Evolutionary conservation across 2,113 vertebrate genomes (phyloP), one percentile per base, ranked within the genome.

Genomic region (Pholis gunnellus): DNA sequence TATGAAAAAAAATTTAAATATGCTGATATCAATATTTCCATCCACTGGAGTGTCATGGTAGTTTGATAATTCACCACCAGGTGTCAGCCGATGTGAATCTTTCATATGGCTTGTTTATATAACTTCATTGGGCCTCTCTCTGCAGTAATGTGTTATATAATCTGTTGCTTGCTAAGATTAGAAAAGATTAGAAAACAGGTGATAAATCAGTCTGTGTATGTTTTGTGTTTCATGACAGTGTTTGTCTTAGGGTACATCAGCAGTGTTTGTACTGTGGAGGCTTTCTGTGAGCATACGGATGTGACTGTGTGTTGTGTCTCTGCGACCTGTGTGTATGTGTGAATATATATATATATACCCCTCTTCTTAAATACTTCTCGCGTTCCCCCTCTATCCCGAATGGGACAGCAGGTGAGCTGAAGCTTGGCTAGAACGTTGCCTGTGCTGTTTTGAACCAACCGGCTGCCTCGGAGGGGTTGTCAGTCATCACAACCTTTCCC

Each of bases 351-450:
- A 46, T 36, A 52, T 46, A 81, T 91, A 90, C 89, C 83, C 89
- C 69, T 94, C 79, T 94, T 92, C 93, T 95, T 94, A 94, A 94
- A 95, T 93, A 90, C 93, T 88, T 95, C 85, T 95, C 88, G 80
- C 94, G 22, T 94, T 94, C 89, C 89, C 89, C 86, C 87, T 93
- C 85, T 86, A 94, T 95, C 94, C 94, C 91, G 78, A 95, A 95
- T 93, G 94, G 92, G 92, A 95, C 95, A 96, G 95, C 95, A 96
- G 95, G 95, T 96, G 95, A 96, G 95, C 95, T 94, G 94, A 95
- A 91, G 94, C 93, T 94, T 94, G 92, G 90, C 89, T 93, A 79
- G 88, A 94, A 91, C 85, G 65, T 91, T 92, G 90, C 93, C 94
- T 93, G 87, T 93, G 94, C 90, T 87, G 78, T 93, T 86, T 86